phyloP scores from a whole-genome alignment of 2,113 vertebrate genomes.

The Neodon shergylaensis region DNA sequence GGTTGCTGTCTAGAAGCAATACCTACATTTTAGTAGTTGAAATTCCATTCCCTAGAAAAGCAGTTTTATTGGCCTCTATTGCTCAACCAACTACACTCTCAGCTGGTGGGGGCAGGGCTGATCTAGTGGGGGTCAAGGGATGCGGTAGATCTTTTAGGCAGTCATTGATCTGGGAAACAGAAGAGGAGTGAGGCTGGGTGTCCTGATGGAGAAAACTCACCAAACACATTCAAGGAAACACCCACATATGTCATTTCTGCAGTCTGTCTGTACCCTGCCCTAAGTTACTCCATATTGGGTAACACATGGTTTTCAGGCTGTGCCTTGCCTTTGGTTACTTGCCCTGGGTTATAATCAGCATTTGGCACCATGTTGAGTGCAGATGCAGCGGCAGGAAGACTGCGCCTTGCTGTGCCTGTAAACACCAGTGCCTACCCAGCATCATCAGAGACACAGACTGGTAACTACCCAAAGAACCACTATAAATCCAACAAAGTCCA shows the following conservation, averaged over 20 bases:
- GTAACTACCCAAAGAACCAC: neutral
- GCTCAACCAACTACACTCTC: neutral
- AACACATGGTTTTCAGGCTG: neutral
- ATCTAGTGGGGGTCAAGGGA: neutral
- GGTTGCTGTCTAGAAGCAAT: neutral
- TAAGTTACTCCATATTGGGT: too few relatives aligned
- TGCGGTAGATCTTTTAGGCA: neutral
- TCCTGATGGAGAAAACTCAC: neutral
- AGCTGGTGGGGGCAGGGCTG: neutral
- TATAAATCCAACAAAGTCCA: neutral
- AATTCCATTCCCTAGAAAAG: constrained; percentile 6
- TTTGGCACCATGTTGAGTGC: neutral
- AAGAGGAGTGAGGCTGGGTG: neutral
- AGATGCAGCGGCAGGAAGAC: neutral
- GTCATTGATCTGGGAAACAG: neutral
- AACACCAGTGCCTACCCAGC: neutral
- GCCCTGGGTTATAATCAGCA: neutral
- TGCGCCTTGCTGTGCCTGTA: neutral
- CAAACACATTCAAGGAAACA: neutral
- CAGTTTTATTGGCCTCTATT: neutral
- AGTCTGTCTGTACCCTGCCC: neutral
- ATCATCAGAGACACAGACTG: neutral
- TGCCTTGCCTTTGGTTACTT: neutral
- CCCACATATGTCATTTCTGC: neutral
- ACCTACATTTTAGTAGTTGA: neutral